Base-by-base conservation (phyloP, 2,113 vertebrate species). In the Pionites leucogaster region DNA sequence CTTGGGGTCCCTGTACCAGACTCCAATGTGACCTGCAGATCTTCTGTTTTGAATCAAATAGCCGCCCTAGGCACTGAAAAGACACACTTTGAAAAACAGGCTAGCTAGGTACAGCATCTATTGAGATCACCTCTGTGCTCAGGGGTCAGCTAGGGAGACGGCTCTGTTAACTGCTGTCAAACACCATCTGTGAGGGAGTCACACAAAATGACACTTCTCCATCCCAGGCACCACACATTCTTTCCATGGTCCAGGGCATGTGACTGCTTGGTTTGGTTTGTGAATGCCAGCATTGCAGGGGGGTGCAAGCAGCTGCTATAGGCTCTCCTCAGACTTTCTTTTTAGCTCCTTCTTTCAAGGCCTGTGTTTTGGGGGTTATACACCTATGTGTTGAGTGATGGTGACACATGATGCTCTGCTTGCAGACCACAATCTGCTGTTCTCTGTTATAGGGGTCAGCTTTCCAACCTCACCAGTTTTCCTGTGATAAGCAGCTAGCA, bases 171-270 rank as follows among this genome's bases (percentile, higher is more conserved):
- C 63, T 60, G 29, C 80, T 69, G 64, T 82, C 79, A 95, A 90
- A 79, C 59, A 52, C 86, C 22, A 75, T 74, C 53, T 84, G 41
- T 60, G 71, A 92, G 60, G 70, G 74, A 90, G 74, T 86, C 67
- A 88, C 80, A 81, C 1, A 0, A 63, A 92, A 64, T 92, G 97
- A 92, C 92, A 83, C 82, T 91, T 92, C 85, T 93, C 85, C 4
- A 8, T 96, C 70, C 79, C 52, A 78, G 93, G 85, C 95, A 89
- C 23, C 77, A 44, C 81, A 76, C 95, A 94, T 97, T 97, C 96
- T 96, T 97, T 97, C 95, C 96, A 96, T 1, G 52, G 82, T 29
- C 67, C 53, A 24, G 72, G 2, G 13, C 94, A 63, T 94, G 92
- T 97, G 96, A 96, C 82, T 17, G 1, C 90, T 90, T 60, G 60